Evolutionary conservation across 2,797 vertebrate species (phyloP), one percentile per base, ranked within the genome.

Genomic region (Pteropus rufus): DNA sequence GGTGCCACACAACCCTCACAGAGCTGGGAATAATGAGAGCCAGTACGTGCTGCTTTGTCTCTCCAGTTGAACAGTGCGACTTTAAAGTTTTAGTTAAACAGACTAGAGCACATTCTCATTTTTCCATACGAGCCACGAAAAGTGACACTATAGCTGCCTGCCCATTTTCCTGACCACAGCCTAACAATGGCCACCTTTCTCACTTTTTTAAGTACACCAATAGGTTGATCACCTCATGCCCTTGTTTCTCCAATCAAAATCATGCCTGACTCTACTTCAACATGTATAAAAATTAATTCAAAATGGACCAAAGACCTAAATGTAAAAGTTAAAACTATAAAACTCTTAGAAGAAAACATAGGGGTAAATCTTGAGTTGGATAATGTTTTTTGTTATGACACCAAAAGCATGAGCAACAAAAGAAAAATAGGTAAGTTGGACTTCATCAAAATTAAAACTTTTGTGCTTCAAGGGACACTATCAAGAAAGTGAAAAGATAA

Each of bases 371-470:
- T 58, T 79, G 70, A 39, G n/a, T 41, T 26, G 72, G 58, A 46
- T 16, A 60, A 29, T 29, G 31, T 39, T 62, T 91, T 2, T 80
- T 77, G 58, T 12, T 29, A 90, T 29, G 31, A 56, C 10, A 29
- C 23, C 54, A 24, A 76, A 82, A 83, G 39, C 54, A 81, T 14
- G 36, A 56, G 26, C 10, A 70, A 93, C n/a, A 36, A 70, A 84
- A 76, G 8, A 60, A 56, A 69, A 69, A 70, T 24, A 58, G 16
- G 7, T n/a, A 92, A 75, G 36, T 24, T 52, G 46, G 1, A 65
- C 52, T 84, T 87, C 56, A 76, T 73, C 31, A 85, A 85, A 89
- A 76, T 58, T 16, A 83, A 73, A 76, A n/a, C 24, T 80, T 77
- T 26, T 49, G 58, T 46, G 54, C 31, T 91, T 91, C 18, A 90